Percentiles rank a stretch among this genome's conserved stretches.
These are phyloP conservation scores for Myotis planiceps DNA, from an alignment of 2,797 vertebrate genomes.

Conservation along the genomic window DNA sequence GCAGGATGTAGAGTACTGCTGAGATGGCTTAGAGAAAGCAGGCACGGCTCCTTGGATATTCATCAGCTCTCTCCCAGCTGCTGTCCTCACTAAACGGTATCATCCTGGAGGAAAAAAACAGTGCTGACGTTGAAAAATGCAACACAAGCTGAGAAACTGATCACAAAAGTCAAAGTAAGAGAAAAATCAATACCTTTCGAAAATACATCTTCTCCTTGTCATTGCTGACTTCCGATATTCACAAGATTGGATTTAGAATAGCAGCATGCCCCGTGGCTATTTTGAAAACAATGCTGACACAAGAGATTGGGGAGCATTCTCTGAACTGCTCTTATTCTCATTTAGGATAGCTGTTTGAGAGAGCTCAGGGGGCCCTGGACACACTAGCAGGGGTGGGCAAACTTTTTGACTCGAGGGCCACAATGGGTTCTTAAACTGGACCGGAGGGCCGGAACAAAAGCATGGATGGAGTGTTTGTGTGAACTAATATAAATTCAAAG, in stretches of 20 bases:
- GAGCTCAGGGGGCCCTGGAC: background rate
- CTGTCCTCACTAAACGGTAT: background rate
- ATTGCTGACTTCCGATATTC: background rate
- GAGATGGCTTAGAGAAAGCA: background rate
- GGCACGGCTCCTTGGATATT: background rate
- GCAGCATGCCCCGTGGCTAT: background rate
- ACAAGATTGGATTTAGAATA: background rate
- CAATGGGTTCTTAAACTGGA: too few relatives aligned
- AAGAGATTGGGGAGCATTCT: background rate
- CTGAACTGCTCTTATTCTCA: background rate
- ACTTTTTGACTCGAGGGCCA: too few relatives aligned
- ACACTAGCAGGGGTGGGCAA: too few relatives aligned
- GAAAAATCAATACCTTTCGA: background rate
- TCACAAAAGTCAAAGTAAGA: background rate
- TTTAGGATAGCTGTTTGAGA: background rate
- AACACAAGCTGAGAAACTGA: background rate
- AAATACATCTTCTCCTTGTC: background rate
- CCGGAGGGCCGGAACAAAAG: too few relatives aligned
- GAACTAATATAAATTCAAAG: too few relatives aligned
- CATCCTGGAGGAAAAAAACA: background rate
- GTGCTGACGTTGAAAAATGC: constrained; percentile 1
- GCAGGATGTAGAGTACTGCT: background rate
- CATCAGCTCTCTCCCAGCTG: background rate
- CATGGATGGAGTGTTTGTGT: too few relatives aligned
- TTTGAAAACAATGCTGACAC: background rate